These are phyloP conservation scores for Athripsodes cinereus DNA, from an alignment of 2,888 invertebrate species.

Conservation along the genomic window DNA sequence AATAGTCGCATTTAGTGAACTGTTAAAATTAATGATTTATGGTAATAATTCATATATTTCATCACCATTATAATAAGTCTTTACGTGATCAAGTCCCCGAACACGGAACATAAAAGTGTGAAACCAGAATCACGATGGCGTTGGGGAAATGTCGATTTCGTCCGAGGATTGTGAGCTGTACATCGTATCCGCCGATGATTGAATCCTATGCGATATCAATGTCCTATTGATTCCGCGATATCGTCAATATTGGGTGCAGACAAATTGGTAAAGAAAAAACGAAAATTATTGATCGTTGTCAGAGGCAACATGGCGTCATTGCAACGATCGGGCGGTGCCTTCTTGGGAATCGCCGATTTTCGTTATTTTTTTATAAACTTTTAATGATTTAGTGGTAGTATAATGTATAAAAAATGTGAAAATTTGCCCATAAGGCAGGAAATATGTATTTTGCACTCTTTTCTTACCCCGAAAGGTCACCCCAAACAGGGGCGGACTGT, in stretches of 20 bases:
- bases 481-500: conserved; percentile 11
- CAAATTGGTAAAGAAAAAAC: conserved; percentile 21
- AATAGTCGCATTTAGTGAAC: conserved; percentile 54
- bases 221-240: neutral
- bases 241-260: neutral
- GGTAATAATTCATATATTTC: conserved; percentile 37
- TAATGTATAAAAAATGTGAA: too few species aligned
- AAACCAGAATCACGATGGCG: conserved; percentile 17
- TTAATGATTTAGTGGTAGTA: neutral
- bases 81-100: conserved; percentile 20
- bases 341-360: conserved; percentile 18
- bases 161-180: conserved; percentile 1
- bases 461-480: conserved; percentile 14
- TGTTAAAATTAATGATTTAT: conserved; percentile 52
- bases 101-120: conserved; percentile 18
- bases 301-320: conserved; percentile 21
- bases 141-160: conserved; percentile 17
- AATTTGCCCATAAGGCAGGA: too few species aligned
- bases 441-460: too few species aligned
- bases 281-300: conserved; percentile 21
- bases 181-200: neutral
- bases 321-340: conserved; percentile 22
- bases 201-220: neutral
- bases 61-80: conserved; percentile 1
- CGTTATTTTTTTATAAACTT: conserved; percentile 21